Evolutionary conservation across 2,797 vertebrate species (phyloP), one percentile per base, ranked within the genome.

Genomic region (Merluccius polli): DNA sequence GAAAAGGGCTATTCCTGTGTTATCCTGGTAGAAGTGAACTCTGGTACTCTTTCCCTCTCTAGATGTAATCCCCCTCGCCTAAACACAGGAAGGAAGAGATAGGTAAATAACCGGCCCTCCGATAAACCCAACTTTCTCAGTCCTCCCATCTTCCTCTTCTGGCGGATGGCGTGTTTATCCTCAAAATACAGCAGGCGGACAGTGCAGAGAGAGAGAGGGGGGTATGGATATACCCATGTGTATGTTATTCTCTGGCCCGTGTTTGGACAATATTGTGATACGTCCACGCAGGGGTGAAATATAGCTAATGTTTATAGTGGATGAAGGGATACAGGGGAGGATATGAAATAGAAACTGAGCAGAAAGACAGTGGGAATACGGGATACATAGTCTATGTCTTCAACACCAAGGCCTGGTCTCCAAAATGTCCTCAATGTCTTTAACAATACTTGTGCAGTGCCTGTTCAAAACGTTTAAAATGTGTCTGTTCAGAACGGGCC

Each of bases 51-150:
- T 84, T 70, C 75, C 59, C 79, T 86, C 81, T 87, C 85, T 75
- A 75, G 73, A 76, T 85, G 83, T 90, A 92, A 92, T 91, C 89
- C 87, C 84, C 78, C 81, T 76, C 70, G 83, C 78, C 87, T 88
- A 94, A 94, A 93, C 92, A 94, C 90, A 93, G 92, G 93, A 94
- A 93, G 91, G 91, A 89, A 90, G 88, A 85, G 82, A 86, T 80
- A 87, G 88, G 86, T 91, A 93, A 93, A 93, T 92, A 92, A 88
- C 81, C 82, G 75, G 29, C 85, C 81, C 71, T 86, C 59, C 77
- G 87, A 92, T 90, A 91, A 91, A 87, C 78, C 59, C 71, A 65
- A 48, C 48, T 83, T 75, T 81, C 70, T 68, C 48, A 74, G 52
- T 79, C 35, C 73, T 65, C 38, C 67, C 32, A 24, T 83, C 83